Conservation (phyloP, 2,888 invertebrate species). For the Spisula subtruncata region DNA sequence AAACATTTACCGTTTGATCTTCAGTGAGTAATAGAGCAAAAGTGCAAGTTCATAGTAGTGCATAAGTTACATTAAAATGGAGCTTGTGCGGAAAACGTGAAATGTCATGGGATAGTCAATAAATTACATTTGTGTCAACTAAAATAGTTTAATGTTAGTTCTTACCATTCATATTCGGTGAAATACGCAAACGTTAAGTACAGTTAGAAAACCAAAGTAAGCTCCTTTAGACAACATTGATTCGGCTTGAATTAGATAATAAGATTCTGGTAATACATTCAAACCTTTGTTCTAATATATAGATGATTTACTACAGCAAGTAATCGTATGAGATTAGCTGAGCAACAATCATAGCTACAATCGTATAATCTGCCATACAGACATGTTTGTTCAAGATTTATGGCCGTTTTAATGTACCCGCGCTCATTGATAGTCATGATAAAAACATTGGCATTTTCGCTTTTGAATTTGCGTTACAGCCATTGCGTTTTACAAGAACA, state of each 20-base stretch:
- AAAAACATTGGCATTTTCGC: conserved; percentile 21
- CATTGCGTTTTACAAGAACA: background rate
- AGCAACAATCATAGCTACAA: background rate
- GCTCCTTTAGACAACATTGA: too few relatives aligned
- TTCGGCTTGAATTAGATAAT: background rate
- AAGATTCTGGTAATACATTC: background rate
- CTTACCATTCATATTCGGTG: background rate
- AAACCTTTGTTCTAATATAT: background rate
- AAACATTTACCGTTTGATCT: background rate
- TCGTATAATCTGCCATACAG: background rate
- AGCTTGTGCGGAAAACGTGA: background rate
- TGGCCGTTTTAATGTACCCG: background rate
- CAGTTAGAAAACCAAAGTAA: background rate
- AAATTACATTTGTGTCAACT: background rate
- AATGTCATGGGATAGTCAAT: background rate
- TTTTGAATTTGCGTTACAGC: background rate
- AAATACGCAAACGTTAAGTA: background rate
- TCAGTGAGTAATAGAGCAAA: background rate
- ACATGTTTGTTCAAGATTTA: conserved; percentile 13
- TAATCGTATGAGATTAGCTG: background rate
- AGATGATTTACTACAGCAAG: background rate
- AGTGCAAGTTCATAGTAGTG: background rate
- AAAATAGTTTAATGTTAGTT: background rate
- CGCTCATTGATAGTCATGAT: background rate
- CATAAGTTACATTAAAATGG: background rate